A percentile compares a stretch with the other conserved stretches of the same genome.
phyloP scores from a whole-genome alignment of 2,113 vertebrate species.

The Sula dactylatra region DNA sequence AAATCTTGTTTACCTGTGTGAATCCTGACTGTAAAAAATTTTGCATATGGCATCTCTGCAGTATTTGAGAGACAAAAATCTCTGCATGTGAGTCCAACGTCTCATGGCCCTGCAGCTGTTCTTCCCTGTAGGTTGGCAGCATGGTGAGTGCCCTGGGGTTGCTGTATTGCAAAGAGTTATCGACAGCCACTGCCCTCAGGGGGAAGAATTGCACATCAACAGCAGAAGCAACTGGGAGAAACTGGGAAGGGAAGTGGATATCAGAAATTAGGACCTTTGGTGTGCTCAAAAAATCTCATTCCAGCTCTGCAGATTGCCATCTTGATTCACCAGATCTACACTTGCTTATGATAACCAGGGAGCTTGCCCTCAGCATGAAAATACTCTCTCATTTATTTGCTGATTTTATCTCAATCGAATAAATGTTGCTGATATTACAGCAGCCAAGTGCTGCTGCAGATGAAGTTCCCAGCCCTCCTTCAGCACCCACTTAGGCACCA shows the following conservation, averaged over 20 bases:
- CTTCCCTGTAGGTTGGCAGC: neutral
- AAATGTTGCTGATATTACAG: neutral
- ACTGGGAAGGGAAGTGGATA: neutral
- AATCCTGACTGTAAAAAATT: neutral
- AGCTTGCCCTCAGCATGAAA: neutral
- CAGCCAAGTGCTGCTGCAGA: fast-evolving
- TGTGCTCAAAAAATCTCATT: neutral
- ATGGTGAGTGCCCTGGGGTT: fast-evolving
- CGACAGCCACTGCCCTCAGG: fast-evolving
- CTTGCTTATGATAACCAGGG: neutral
- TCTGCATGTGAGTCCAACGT: fast-evolving
- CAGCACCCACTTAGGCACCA: no score
- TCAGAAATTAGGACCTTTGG: neutral
- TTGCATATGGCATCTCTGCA: neutral
- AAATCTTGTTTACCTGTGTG: neutral
- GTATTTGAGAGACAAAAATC: neutral
- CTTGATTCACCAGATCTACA: neutral
- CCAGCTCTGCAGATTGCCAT: neutral
- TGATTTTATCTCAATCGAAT: neutral
- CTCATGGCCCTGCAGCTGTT: neutral
- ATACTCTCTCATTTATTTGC: neutral
- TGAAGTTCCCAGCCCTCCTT: neutral
- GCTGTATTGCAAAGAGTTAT: neutral
- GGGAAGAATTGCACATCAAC: neutral
- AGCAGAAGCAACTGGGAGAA: neutral